phyloP scores from a whole-genome alignment of 2,113 vertebrate species.

The Piprites chloris region DNA sequence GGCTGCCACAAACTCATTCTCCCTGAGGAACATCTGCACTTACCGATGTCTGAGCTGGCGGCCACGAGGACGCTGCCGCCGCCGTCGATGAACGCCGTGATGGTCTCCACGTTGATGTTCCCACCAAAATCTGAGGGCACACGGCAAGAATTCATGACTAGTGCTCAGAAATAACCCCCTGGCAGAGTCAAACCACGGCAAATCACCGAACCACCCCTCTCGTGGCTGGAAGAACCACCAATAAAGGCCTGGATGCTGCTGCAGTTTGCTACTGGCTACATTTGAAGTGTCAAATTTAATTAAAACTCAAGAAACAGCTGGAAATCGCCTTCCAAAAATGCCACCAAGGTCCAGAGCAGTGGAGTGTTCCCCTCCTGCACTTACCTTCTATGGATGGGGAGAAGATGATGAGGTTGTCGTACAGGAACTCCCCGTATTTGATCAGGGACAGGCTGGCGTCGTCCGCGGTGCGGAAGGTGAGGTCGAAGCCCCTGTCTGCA shows the following conservation, averaged over 20 bases:
- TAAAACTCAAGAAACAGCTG: neutral
- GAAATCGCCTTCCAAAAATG: neutral
- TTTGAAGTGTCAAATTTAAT: fast-evolving
- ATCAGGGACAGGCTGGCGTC: slow-evolving; percentile 91
- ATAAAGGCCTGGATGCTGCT: fast-evolving
- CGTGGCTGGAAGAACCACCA: fast-evolving
- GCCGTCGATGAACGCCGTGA: slow-evolving; percentile 92
- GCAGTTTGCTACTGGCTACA: neutral
- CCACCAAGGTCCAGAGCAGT: neutral
- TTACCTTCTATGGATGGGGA: slow-evolving; percentile 95
- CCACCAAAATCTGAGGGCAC: slow-evolving; percentile 91
- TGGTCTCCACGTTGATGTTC: slow-evolving; percentile 95
- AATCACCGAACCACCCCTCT: neutral
- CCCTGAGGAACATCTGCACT: neutral
- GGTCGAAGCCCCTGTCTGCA: slow-evolving; percentile 91
- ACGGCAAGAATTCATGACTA: fast-evolving
- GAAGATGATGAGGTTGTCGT: slow-evolving; percentile 93
- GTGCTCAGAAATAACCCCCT: neutral
- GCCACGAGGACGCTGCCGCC: slow-evolving; percentile 93
- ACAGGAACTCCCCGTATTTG: slow-evolving; percentile 95
- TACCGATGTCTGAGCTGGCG: slow-evolving; percentile 92
- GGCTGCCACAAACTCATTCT: fast-evolving
- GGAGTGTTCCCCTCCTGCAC: fast-evolving
- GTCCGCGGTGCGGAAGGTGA: slow-evolving; percentile 91
- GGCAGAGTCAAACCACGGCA: fast-evolving